These are phyloP conservation scores for Ctenomys sociabilis DNA, from an alignment of 2,113 vertebrate genomes.

Conservation along the genomic window DNA sequence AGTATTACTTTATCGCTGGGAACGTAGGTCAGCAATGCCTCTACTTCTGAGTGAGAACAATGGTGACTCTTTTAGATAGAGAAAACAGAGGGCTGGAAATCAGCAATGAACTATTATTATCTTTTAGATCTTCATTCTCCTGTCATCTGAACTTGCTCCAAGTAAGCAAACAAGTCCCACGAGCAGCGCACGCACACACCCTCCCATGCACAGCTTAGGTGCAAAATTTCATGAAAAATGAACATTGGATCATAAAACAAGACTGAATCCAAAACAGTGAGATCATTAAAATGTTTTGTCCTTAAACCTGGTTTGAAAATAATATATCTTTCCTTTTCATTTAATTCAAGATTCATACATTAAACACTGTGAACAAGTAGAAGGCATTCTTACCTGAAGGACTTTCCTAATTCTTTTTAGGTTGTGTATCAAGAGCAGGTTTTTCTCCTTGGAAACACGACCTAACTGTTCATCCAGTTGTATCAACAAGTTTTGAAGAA, in stretches of 20 bases:
- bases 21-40: background rate
- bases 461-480: conserved; percentile 94
- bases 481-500: conserved; percentile 93
- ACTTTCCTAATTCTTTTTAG: conserved; percentile 96
- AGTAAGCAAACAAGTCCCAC: background rate
- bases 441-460: conserved; percentile 91
- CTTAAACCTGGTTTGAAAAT: conserved; percentile 17
- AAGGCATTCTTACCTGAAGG: conserved; percentile 90
- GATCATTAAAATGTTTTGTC: background rate
- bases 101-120: background rate
- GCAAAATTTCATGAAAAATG: background rate
- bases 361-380: conserved; percentile 15
- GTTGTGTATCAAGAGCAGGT: conserved; percentile 96
- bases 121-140: background rate
- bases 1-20: background rate
- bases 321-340: background rate
- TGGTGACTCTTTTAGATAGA: background rate
- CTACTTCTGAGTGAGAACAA: background rate
- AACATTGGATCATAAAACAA: background rate
- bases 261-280: background rate
- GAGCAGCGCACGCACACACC: background rate
- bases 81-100: background rate
- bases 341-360: conserved; percentile 36
- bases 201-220: background rate
- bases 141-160: background rate